A percentile compares a stretch with the other conserved stretches of the same genome.
Conservation (phyloP, 2,113 vertebrate species). For the Poeciliopsis turrubarensis region DNA sequence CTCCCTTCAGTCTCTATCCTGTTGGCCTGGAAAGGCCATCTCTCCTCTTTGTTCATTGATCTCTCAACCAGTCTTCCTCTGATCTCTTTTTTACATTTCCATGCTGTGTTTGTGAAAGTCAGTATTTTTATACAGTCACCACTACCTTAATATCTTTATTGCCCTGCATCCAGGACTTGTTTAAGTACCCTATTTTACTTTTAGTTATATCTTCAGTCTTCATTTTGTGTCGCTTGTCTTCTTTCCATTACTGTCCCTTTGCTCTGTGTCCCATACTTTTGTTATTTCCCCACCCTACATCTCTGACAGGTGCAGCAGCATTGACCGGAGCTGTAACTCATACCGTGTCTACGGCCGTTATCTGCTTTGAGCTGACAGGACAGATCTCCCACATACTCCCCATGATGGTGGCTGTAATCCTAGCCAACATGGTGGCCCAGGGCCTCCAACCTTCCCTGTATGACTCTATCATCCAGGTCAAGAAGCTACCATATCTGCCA, state of each 20-base stretch:
- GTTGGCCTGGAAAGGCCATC: conserved; percentile 10
- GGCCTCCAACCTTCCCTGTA: conserved; percentile 95
- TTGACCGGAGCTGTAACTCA: conserved; percentile 93
- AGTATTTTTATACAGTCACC: background rate
- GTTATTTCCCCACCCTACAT: background rate
- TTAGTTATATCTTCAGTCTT: background rate
- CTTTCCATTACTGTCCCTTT: background rate
- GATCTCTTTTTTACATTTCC: background rate
- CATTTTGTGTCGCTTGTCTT: background rate
- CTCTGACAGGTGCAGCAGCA: conserved; percentile 88
- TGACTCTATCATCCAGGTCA: conserved; percentile 96
- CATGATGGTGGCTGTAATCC: conserved; percentile 97
- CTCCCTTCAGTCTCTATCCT: conserved; percentile 12
- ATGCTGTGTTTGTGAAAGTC: rapidly evolving
- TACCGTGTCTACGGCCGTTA: conserved; percentile 94
- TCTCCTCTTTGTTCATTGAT: conserved; percentile 17
- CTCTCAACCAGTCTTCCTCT: background rate
- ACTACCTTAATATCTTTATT: background rate
- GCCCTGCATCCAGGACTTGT: background rate
- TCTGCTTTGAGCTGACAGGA: conserved; percentile 95
- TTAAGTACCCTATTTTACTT: background rate
- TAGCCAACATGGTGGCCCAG: conserved; percentile 97
- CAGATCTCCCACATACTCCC: conserved; percentile 96
- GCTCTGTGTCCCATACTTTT: background rate
- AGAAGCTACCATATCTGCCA: conserved; percentile 94